Percentiles rank a stretch among this genome's conserved stretches.
These are phyloP conservation scores for Pseudomyrmex pallidus DNA, from an alignment of 1,140 invertebrate species.

Conservation along the genomic window DNA sequence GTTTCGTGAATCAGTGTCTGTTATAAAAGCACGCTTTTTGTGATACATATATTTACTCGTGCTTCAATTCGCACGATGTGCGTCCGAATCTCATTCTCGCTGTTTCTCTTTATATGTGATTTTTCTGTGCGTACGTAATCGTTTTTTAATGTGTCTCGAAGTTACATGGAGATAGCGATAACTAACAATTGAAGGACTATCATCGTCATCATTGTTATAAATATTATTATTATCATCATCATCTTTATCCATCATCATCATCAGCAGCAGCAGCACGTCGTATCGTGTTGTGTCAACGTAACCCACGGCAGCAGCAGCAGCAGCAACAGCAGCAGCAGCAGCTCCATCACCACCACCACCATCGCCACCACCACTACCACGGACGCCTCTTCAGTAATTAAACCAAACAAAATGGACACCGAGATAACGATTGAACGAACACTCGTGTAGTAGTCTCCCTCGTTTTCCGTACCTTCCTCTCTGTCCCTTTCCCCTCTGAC, in stretches of 20 bases:
- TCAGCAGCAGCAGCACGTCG: constrained; percentile 61
- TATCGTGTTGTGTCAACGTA: constrained; percentile 84
- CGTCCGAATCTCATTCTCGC: too few species aligned
- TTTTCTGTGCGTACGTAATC: too few species aligned
- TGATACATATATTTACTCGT: too few species aligned
- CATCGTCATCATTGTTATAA: too few species aligned
- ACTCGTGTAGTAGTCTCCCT: constrained; percentile 70
- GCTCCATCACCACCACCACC: background rate
- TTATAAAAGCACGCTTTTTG: too few species aligned
- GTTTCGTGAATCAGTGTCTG: too few species aligned
- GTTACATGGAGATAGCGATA: too few species aligned
- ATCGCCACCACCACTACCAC: constrained; percentile 49
- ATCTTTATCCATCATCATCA: background rate
- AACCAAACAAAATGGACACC: constrained; percentile 85
- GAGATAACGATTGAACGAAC: constrained; percentile 83
- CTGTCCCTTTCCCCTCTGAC: background rate
- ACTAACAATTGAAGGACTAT: too few species aligned
- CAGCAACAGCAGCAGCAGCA: background rate
- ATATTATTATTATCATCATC: too few species aligned
- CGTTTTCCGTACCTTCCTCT: background rate
- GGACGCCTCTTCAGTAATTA: constrained; percentile 83
- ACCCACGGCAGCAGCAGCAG: constrained; percentile 80
- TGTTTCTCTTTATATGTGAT: too few species aligned
- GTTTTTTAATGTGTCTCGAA: too few species aligned
- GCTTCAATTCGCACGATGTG: too few species aligned